These are phyloP conservation scores for Calidris pugnax DNA, from an alignment of 2,113 vertebrate species.

Conservation along the genomic window DNA sequence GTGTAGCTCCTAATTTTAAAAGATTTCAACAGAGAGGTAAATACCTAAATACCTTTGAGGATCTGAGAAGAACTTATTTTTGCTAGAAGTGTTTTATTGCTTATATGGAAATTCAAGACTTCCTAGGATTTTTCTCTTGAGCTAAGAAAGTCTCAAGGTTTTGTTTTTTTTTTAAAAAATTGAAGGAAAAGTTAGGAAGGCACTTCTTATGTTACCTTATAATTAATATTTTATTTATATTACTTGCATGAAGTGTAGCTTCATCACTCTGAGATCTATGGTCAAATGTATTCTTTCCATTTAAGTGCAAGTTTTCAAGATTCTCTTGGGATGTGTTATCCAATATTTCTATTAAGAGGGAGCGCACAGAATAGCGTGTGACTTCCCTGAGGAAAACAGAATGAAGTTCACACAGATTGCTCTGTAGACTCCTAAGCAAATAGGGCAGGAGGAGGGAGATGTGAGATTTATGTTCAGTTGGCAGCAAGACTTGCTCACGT, in stretches of 20 bases:
- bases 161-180: neutral
- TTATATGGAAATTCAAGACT: neutral
- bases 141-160: neutral
- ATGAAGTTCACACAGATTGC: neutral
- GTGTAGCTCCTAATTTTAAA: neutral
- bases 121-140: neutral
- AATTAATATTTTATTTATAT: conserved; percentile 61
- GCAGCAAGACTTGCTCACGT: neutral
- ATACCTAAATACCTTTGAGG: neutral
- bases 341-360: conserved; percentile 49
- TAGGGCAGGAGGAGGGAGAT: neutral
- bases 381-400: neutral
- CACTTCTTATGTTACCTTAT: conserved; percentile 7
- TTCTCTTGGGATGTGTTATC: conserved; percentile 16
- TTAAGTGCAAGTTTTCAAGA: conserved; percentile 33
- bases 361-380: neutral
- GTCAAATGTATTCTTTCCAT: conserved; percentile 35
- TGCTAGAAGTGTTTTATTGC: neutral
- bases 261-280: conserved; percentile 8
- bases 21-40: neutral
- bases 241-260: conserved; percentile 16
- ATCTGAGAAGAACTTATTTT: neutral
- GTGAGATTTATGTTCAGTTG: neutral
- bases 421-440: neutral
- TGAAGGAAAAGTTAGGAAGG: conserved; percentile 15